Evolutionary conservation across 1,140 invertebrate species (phyloP), one percentile per base, ranked within the genome.

Genomic region (Octopus sinensis): DNA sequence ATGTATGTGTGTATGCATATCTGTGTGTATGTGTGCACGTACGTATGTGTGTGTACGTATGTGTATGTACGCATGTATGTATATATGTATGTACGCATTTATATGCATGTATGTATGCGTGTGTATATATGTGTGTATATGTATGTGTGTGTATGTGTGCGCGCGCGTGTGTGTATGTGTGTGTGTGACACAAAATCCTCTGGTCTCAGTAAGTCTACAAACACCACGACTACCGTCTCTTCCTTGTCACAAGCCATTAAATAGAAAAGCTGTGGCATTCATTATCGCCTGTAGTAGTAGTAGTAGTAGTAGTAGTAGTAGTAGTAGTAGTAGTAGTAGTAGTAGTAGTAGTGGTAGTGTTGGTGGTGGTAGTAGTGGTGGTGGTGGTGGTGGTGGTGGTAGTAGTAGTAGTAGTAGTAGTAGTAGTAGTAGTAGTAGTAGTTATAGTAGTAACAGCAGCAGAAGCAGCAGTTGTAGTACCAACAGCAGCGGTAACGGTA

Each of bases 401-500:
- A 73, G 23, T 51, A 62, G 43, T 30, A 53, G 10, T 82, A 79
- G 80, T 81, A 62, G 10, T 81, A 23, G 80, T 77, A 77, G 80
- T 78, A 54, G 73, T 77, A 0, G 73, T 51, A 53, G 73, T 81
- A n/a, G 51, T 52, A 51, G 62, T 53, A 54, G 73, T 76, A 53
- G 80, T 76, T 0, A 9, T 68, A 30, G 17, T 2, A 43, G 54
- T 53, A 56, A 23, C 23, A 62, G 53, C 6, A 52, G 54, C 6
- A 62, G 12, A 43, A 43, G 2, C 30, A 43, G 30, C 2, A n/a
- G n/a, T n/a, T n/a, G n/a, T n/a, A n/a, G n/a, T n/a, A n/a, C n/a
- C n/a, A n/a, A n/a, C n/a, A n/a, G n/a, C n/a, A n/a, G n/a, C n/a
- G n/a, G n/a, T n/a, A n/a, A n/a, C n/a, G n/a, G n/a, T n/a, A n/a